These are phyloP conservation scores for Chironomus striatipennis DNA, from an alignment of 1,140 invertebrate species.

Conservation along the genomic window DNA sequence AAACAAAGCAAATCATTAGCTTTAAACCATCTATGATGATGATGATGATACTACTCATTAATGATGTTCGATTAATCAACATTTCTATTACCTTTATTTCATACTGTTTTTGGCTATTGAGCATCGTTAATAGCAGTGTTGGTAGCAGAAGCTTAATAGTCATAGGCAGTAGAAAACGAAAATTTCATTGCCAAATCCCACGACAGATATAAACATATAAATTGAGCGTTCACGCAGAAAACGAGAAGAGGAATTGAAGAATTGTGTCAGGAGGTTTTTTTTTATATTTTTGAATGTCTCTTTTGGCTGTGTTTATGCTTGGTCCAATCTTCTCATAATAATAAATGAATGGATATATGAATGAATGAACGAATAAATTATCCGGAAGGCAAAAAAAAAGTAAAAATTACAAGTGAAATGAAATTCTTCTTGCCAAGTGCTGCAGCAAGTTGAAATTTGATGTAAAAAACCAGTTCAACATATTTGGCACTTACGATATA, in stretches of 20 bases:
- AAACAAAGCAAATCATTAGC: too few relatives aligned
- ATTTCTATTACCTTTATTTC: background rate
- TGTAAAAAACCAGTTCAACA: background rate
- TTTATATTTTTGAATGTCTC: background rate
- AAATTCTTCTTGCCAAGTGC: conserved; percentile 6
- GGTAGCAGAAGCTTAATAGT: background rate
- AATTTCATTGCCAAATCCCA: conserved; percentile 10
- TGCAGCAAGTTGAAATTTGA: background rate
- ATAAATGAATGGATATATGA: background rate
- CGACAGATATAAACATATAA: background rate
- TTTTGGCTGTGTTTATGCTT: background rate
- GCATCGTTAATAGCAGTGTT: too few relatives aligned
- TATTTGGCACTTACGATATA: background rate
- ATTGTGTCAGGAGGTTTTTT: conserved; percentile 19
- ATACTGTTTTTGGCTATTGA: too few relatives aligned
- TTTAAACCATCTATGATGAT: background rate
- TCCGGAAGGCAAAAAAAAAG: conserved; percentile 11
- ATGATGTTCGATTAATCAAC: background rate
- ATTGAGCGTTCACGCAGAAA: too few relatives aligned
- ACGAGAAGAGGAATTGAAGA: background rate
- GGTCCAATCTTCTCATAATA: background rate
- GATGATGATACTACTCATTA: background rate
- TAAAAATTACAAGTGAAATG: conserved; percentile 11
- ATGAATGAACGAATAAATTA: background rate
- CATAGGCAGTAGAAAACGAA: background rate